Conservation (phyloP, 2,797 vertebrate genomes). For the Brachyrhaphis roseni region DNA sequence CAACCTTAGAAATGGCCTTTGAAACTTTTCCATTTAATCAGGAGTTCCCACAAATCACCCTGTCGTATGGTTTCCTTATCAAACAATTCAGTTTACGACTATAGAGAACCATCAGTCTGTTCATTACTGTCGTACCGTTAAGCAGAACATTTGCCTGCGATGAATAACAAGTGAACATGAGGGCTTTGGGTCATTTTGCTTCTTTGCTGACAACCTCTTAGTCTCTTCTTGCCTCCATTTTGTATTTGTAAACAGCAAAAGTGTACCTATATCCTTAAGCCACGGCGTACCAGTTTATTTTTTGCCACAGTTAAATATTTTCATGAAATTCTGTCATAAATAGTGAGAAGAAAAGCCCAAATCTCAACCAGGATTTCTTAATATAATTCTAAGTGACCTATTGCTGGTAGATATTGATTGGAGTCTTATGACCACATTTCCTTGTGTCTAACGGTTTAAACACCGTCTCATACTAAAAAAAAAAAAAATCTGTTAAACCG, state of each 20-base stretch:
- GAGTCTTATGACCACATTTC: not conserved
- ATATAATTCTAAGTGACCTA: not conserved
- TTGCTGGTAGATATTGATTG: not conserved
- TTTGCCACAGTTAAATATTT: not conserved
- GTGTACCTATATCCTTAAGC: not conserved
- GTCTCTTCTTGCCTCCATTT: not conserved
- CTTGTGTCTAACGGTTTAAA: not conserved
- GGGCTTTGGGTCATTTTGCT: not conserved
- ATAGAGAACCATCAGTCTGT: constrained; percentile 1
- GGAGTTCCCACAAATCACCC: not conserved
- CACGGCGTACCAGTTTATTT: not conserved
- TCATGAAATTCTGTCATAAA: not conserved
- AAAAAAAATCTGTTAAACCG: not conserved
- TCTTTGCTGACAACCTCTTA: not conserved
- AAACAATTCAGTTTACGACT: not conserved
- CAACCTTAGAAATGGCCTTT: constrained; percentile 2
- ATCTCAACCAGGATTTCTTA: not conserved
- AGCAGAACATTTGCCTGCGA: not conserved
- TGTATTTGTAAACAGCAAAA: not conserved
- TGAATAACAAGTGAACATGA: not conserved
- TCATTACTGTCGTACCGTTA: constrained; percentile 37
- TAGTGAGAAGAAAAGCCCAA: not conserved
- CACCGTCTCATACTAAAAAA: not conserved
- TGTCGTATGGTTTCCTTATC: constrained; percentile 3
- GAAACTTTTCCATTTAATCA: not conserved